Evolutionary conservation across 2,888 invertebrate species (phyloP).

Genomic region (Phaedon cochleariae): DNA sequence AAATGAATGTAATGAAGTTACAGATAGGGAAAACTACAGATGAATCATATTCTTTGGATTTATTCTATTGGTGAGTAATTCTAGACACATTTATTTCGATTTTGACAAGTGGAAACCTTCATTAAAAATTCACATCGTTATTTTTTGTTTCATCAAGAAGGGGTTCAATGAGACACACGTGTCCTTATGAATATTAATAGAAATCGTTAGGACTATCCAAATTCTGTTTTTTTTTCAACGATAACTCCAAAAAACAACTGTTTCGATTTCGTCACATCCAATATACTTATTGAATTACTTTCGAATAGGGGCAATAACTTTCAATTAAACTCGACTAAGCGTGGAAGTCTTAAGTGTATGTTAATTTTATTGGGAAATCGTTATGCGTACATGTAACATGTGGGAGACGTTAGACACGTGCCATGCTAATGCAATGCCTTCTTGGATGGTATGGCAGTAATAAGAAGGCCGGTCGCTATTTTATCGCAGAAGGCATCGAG

Average conservation of each 20-base stretch:
- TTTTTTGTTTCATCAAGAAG: no score
- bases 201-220: not conserved
- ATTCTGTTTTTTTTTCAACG: no score
- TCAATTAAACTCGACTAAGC: not conserved
- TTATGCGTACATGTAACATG: conserved; percentile 9
- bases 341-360: conserved; percentile 15
- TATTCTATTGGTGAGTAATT: no score
- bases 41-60: no score
- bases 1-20: no score
- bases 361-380: conserved; percentile 18
- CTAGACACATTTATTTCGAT: no score
- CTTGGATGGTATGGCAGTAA: no score
- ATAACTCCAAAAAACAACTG: no score
- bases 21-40: no score
- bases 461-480: not conserved
- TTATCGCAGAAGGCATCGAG: not conserved
- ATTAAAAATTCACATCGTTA: no score
- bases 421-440: not conserved
- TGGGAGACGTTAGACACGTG: conserved; percentile 23
- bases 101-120: no score
- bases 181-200: not conserved
- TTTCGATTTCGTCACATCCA: not conserved
- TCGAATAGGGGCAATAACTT: conserved; percentile 10
- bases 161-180: not conserved
- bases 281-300: not conserved